Evolutionary conservation across 2,113 vertebrate species (phyloP).

Genomic region (Sapayoa aenigma): DNA sequence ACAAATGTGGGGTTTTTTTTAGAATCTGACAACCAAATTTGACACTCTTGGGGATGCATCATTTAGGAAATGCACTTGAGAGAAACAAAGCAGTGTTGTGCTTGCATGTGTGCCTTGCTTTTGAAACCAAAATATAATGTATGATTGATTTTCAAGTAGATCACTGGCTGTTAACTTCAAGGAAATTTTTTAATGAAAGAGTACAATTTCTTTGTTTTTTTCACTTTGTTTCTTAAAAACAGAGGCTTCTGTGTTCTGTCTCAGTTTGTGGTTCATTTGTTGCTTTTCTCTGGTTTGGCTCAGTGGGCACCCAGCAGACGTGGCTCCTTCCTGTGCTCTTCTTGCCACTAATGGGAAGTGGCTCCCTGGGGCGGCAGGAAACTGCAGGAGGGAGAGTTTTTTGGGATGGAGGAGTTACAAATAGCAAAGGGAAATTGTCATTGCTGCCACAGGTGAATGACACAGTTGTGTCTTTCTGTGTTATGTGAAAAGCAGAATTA

Average conservation of each 20-base stretch:
- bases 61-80: not conserved
- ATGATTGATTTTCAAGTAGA: not conserved
- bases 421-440: not conserved
- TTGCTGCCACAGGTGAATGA: not conserved
- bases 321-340: not conserved
- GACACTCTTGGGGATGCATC: not conserved
- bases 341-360: not conserved
- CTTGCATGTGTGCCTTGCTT: not conserved
- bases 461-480: not conserved
- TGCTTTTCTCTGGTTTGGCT: not conserved
- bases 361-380: not conserved
- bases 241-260: not conserved
- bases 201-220: not conserved
- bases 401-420: not conserved
- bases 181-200: not conserved
- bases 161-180: not conserved
- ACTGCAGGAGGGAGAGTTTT: not conserved
- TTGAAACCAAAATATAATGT: not conserved
- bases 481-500: not conserved
- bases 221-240: not conserved
- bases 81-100: not conserved
- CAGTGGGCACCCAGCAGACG: not conserved
- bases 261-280: not conserved
- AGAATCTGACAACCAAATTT: not conserved
- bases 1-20: not conserved